Evolutionary conservation across 1,140 invertebrate species (phyloP).

Genomic region (Drosophila mojavensis): DNA sequence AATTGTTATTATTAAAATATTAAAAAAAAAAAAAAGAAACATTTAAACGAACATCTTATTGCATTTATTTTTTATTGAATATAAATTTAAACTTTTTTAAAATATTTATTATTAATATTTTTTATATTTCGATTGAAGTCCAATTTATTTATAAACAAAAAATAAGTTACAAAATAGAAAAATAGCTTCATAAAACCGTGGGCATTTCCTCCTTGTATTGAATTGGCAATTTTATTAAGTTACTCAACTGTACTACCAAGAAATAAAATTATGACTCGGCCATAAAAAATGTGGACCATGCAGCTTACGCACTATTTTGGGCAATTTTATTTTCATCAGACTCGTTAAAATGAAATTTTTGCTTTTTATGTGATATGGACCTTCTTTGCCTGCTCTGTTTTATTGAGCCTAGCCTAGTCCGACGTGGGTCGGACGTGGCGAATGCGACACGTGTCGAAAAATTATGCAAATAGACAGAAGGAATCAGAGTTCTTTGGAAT

Average conservation of each 20-base stretch:
- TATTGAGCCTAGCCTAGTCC: not conserved
- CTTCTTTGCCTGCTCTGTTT: not conserved
- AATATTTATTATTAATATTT: too few species aligned
- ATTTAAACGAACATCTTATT: too few species aligned
- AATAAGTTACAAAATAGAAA: too few species aligned
- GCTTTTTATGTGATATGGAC: slow-evolving; percentile 7
- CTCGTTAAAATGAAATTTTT: slow-evolving; percentile 32
- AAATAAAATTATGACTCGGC: not conserved
- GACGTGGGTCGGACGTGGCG: not conserved
- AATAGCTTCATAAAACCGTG: not conserved
- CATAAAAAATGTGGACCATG: slow-evolving; percentile 22
- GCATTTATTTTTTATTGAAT: too few species aligned
- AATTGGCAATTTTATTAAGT: not conserved
- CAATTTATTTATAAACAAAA: too few species aligned
- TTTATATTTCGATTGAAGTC: too few species aligned
- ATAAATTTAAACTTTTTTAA: too few species aligned
- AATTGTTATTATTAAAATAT: too few species aligned
- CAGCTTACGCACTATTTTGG: slow-evolving; percentile 22
- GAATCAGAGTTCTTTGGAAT: slow-evolving; percentile 37
- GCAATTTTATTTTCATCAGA: not conserved
- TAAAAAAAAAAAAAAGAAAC: too few species aligned
- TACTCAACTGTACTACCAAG: not conserved
- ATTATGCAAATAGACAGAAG: slow-evolving; percentile 43
- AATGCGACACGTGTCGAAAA: slow-evolving; percentile 34
- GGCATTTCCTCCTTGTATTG: not conserved